Evolutionary conservation across 1,140 invertebrate genomes (phyloP).

Genomic region (Solenopsis invicta): DNA sequence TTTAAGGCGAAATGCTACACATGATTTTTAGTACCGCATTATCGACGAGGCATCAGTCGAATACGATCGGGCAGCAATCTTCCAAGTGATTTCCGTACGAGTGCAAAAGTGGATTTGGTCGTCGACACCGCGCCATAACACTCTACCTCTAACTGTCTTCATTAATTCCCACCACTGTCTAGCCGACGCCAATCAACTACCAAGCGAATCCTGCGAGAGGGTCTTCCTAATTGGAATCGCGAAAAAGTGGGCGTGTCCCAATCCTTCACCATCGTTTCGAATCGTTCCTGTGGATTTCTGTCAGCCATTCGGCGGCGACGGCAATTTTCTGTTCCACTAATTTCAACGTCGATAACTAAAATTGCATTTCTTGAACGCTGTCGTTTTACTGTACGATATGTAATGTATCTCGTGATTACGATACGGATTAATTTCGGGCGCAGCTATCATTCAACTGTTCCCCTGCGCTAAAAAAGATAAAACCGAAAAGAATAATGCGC

Average conservation of each 20-base stretch:
- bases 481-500: neutral
- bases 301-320: conserved; percentile 44
- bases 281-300: conserved; percentile 58
- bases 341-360: conserved; percentile 24
- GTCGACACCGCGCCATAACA: conserved; percentile 37
- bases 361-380: neutral
- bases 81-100: conserved; percentile 43
- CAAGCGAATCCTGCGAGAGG: conserved; percentile 69
- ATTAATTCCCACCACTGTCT: conserved; percentile 76
- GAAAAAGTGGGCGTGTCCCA: conserved; percentile 81
- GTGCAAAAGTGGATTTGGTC: conserved; percentile 46
- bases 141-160: conserved; percentile 71
- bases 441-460: neutral
- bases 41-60: neutral
- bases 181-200: conserved; percentile 73
- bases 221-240: conserved; percentile 81
- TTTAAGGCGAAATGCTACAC: neutral
- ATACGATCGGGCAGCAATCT: conserved; percentile 1
- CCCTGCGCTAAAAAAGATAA: neutral
- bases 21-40: conserved; percentile 15
- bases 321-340: conserved; percentile 67
- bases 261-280: conserved; percentile 67
- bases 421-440: conserved; percentile 15
- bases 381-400: neutral
- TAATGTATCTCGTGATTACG: neutral